Evolutionary conservation across 2,797 vertebrate species (phyloP).

Genomic region (Siniperca undulata): DNA sequence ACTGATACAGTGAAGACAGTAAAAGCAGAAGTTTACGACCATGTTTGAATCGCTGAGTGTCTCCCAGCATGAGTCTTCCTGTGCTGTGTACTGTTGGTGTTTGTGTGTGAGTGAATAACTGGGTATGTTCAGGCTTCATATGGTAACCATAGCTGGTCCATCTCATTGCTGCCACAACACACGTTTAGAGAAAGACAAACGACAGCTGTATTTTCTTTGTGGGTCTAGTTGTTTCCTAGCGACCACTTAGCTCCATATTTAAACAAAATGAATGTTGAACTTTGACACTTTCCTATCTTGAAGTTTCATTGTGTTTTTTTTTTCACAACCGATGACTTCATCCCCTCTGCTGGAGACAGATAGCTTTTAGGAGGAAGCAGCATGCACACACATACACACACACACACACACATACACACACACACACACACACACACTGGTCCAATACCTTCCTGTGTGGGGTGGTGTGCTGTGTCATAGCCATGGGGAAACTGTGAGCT

Average conservation of each 20-base stretch:
- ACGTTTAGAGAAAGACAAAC: constrained; percentile 47
- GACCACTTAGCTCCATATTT: constrained; percentile 58
- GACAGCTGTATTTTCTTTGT: constrained; percentile 76
- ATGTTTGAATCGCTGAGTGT: constrained; percentile 32
- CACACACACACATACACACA: constrained; percentile 7
- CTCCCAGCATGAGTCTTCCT: constrained; percentile 21
- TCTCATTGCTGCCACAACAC: constrained; percentile 35
- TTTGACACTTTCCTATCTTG: constrained; percentile 42
- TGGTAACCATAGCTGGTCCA: constrained; percentile 51
- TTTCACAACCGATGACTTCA: constrained; percentile 57
- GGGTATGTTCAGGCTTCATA: constrained; percentile 45
- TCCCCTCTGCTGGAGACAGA: constrained; percentile 43
- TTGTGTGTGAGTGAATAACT: constrained; percentile 25
- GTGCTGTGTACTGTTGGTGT: not conserved
- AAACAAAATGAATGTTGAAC: constrained; percentile 65
- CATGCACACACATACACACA: not conserved
- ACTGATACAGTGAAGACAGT: constrained; percentile 12
- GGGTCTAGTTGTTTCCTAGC: constrained; percentile 71
- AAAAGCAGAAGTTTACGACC: constrained; percentile 55
- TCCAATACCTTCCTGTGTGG: constrained; percentile 90
- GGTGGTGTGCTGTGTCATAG: constrained; percentile 90
- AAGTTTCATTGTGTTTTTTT: not conserved
- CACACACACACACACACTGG: constrained; percentile 8
- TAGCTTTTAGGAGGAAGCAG: constrained; percentile 40
- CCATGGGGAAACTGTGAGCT: constrained; percentile 90